phyloP scores from a whole-genome alignment of 2,113 vertebrate species.

The Ageneiosus marmoratus region DNA sequence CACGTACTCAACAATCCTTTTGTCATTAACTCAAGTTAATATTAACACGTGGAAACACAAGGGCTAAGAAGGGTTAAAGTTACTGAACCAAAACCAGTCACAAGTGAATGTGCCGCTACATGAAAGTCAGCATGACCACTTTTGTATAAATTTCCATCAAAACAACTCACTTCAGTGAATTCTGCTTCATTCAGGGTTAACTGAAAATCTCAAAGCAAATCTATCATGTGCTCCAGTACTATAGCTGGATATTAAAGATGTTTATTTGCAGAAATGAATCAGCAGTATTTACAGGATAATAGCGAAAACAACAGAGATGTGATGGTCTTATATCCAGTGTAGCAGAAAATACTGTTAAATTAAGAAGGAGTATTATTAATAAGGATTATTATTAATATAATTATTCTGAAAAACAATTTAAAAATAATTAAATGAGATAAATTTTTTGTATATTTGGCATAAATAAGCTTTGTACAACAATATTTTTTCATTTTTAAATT shows the following conservation, averaged over 20 bases:
- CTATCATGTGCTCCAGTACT: no score
- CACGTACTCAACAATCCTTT: neutral
- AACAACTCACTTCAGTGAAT: neutral
- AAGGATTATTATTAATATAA: no score
- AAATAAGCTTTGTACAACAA: neutral
- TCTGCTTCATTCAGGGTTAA: neutral
- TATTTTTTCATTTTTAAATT: neutral
- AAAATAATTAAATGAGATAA: no score
- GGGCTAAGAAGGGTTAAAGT: neutral
- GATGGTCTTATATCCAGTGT: neutral
- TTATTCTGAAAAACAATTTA: no score
- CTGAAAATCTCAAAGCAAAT: neutral
- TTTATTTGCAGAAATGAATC: neutral
- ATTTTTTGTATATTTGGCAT: neutral
- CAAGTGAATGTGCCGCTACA: neutral
- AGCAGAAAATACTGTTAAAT: neutral
- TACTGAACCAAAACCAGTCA: constrained; percentile 13
- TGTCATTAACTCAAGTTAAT: constrained; percentile 25
- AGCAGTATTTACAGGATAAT: neutral
- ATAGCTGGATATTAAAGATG: neutral
- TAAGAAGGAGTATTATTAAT: no score
- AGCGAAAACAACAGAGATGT: neutral
- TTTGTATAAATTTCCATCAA: neutral
- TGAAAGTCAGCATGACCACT: neutral
- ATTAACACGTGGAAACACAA: neutral